Evolutionary conservation across 1,140 invertebrate species (phyloP).

Genomic region (Caenorhabditis latens): DNA sequence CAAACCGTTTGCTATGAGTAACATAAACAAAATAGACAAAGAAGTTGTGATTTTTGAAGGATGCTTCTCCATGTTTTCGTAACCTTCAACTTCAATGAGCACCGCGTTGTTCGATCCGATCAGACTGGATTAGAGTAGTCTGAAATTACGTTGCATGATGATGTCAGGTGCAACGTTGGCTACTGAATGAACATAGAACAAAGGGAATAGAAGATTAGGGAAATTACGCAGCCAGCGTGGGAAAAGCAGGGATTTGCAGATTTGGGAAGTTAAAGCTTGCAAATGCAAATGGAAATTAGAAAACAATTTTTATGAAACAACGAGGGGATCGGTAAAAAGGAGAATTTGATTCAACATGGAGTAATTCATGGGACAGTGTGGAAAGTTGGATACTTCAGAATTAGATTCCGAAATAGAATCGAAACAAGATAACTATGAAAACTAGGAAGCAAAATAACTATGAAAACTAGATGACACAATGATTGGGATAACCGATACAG

Average conservation of each 20-base stretch:
- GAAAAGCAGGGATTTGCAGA: not conserved
- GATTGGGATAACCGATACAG: too few relatives aligned
- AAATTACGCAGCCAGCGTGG: not conserved
- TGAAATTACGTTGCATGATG: conserved; percentile 4
- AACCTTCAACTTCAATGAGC: not conserved
- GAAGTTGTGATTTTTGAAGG: not conserved
- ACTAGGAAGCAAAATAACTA: too few relatives aligned
- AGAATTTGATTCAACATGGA: too few relatives aligned
- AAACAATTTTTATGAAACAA: not conserved
- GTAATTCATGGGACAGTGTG: too few relatives aligned
- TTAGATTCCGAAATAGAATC: too few relatives aligned
- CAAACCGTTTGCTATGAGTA: not conserved
- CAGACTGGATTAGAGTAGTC: conserved; percentile 10
- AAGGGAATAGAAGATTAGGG: not conserved
- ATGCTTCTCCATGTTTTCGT: not conserved
- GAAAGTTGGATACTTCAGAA: too few relatives aligned
- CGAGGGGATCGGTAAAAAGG: too few relatives aligned
- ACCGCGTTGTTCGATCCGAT: not conserved
- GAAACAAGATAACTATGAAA: too few relatives aligned
- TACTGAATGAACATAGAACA: not conserved
- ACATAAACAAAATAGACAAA: not conserved
- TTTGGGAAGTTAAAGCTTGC: not conserved
- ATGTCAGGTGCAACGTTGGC: not conserved
- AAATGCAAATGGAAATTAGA: not conserved
- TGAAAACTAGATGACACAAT: too few relatives aligned